Base-by-base conservation (phyloP, 2,113 vertebrate species). In the Thunnus thynnus region DNA sequence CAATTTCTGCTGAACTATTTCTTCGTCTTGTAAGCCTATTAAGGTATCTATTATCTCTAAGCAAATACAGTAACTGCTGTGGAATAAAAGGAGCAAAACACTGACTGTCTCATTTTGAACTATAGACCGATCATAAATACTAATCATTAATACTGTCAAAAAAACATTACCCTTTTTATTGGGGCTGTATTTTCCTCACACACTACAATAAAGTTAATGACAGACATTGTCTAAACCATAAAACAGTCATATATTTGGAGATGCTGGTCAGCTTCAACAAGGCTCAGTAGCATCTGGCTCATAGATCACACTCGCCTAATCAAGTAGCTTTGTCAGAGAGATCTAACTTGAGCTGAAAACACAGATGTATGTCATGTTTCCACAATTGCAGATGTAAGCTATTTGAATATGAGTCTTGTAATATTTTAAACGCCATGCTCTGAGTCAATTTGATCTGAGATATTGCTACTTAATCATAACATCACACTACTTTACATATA, bases 161-260 rank as follows among this genome's bases (percentile, higher is more conserved):
- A 87, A 94, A 94, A 89, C 89, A 94, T 94, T 93, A 88, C 79
- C 86, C 89, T 92, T 94, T 94, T 94, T 94, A 95, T 94, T 92
- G 89, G 83, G 87, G 93, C 87, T 87, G 84, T 94, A 94, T 94
- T 93, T 94, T 92, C 84, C 83, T 89, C 89, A 88, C 78, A 89
- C 78, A 85, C 89, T 79, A 89, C 89, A 88, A 91, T 94, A 94
- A 95, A 92, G 87, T 93, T 94, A 94, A 95, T 95, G 93, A 93
- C 91, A 89, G 91, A 92, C 91, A 94, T 93, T 91, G 93, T 94
- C 89, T 90, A 86, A 86, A 82, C 88, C 90, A 92, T 94, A 94
- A 95, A 94, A 88, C 82, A 91, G 92, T 91, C 91, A 90, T 94
- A 94, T 93, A 94, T 94, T 93, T 81, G 83, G 84, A 89, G 82